Evolutionary conservation across 2,113 vertebrate species (phyloP).

Genomic region (Tamias sibiricus): DNA sequence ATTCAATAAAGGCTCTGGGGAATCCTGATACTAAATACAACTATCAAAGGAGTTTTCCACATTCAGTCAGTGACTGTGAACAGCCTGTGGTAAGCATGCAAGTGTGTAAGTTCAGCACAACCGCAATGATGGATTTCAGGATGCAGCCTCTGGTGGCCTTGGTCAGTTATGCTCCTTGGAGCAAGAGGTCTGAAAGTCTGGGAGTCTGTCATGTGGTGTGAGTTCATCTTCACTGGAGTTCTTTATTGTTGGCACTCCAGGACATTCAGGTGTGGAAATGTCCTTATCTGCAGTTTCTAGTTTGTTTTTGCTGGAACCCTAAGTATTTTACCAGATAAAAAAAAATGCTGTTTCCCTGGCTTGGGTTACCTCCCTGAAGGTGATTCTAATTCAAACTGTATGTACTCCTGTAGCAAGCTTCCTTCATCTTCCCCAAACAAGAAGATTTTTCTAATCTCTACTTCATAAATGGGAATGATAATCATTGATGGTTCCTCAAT

Average conservation of each 20-base stretch:
- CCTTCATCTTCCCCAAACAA: background rate
- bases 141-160: background rate
- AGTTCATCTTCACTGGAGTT: background rate
- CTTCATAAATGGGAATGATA: background rate
- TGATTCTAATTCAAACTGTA: background rate
- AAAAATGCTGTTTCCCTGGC: background rate
- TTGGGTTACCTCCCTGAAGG: background rate
- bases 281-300: background rate
- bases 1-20: background rate
- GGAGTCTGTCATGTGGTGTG: background rate
- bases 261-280: background rate
- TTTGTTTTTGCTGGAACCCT: background rate
- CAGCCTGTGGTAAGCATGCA: background rate
- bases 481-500: background rate
- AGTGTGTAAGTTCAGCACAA: background rate
- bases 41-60: background rate
- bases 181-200: background rate
- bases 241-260: background rate
- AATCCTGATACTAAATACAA: background rate
- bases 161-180: background rate
- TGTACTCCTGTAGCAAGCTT: background rate
- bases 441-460: background rate
- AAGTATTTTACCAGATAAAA: background rate
- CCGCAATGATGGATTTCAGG: background rate
- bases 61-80: background rate